Evolutionary conservation across 2,888 invertebrate genomes (phyloP), one percentile per base, ranked within the genome.

Genomic region (Scaeva pyrastri): DNA sequence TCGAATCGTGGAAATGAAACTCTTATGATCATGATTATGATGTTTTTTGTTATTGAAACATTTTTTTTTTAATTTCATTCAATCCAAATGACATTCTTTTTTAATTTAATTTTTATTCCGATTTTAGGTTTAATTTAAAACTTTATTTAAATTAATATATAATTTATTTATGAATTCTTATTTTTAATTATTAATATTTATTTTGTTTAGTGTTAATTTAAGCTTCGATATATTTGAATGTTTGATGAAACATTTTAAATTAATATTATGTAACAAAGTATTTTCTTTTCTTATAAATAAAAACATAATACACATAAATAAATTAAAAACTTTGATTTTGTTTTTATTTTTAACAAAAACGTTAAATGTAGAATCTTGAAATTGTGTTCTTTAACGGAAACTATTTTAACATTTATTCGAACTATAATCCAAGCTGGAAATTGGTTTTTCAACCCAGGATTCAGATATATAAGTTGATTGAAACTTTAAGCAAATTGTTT

Each of bases 1-100:
- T 91, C 92, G 92, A 92, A 91, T 92, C 91, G 92, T 91, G 21
- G 70, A 41, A 50, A 4, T 6, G 26, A 31, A 76, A 75, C 48
- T 56, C 7, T 45, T 43, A 43, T 19, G n/a, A n/a, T n/a, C n/a
- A 55, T 52, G 52, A 41, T 10, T 1, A 58, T 62, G 78, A 73
- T 73, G 78, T 68, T 68, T 50, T 52, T 68, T 31, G 1, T 7
- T 7, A 50, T 41, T 36, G 31, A 52, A 52, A 45, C 31, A 19
- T 66, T 8, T 14, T 12, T 16, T 39, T 56, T 26, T 70, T 66
- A 73, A 68, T 71, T 70, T 70, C 56, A 68, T 45, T 72, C 72
- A 68, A 14, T 72, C 68, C 58, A 85, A 81, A 80, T 50, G 60
- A 31, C 19, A 64, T 39, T 70, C 55, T 68, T 36, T 36, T 23